Base-by-base conservation (phyloP, 1,140 invertebrate genomes). In the Elysia chlorotica region DNA sequence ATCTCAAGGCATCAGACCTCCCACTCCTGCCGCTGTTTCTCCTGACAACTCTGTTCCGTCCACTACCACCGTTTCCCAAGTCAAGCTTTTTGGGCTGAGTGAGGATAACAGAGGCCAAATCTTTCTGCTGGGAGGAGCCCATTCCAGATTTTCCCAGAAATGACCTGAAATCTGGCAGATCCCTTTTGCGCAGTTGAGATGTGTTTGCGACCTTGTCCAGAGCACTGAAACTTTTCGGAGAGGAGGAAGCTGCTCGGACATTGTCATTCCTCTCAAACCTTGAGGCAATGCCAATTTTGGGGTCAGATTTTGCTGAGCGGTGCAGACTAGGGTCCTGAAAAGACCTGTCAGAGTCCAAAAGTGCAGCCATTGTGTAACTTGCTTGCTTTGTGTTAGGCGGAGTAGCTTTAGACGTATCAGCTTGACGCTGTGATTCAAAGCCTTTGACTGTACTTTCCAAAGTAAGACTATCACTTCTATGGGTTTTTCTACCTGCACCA, bases 261-360 rank as follows among this genome's bases (percentile, higher is more conserved):
- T 33, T 65, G 37, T 65, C 36, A 67, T 59, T 79, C 35, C 83
- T 74, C 66, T 85, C 83, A 76, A 86, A 84, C 10, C 85, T 76
- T 14, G 81, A 85, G 0, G 85, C 85, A 25, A 85, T 81, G 14
- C 85, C 85, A 19, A 86, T 80, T 77, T 85, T 85, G 2, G 82
- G 74, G 61, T 85, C 83, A 41, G 79, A 69, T 37, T 80, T 80
- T 17, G 80, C 73, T 21, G 82, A 80, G 31, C 83, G 66, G 66
- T 86, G 83, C 14, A 86, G 73, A 75, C 83, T 86, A 17, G 85
- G 85, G 68, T 86, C 84, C 65, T 81, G 63, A 67, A 82, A 86
- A 69, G 71, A 53, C 73, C 35, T 28, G 19, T 71, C 56, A 36
- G 57, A 41, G 37, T 62, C 56, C 4, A 62, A 4, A 10, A 71